These are phyloP conservation scores for Takifugu rubripes DNA, from an alignment of 2,797 vertebrate species.

Conservation along the genomic window DNA sequence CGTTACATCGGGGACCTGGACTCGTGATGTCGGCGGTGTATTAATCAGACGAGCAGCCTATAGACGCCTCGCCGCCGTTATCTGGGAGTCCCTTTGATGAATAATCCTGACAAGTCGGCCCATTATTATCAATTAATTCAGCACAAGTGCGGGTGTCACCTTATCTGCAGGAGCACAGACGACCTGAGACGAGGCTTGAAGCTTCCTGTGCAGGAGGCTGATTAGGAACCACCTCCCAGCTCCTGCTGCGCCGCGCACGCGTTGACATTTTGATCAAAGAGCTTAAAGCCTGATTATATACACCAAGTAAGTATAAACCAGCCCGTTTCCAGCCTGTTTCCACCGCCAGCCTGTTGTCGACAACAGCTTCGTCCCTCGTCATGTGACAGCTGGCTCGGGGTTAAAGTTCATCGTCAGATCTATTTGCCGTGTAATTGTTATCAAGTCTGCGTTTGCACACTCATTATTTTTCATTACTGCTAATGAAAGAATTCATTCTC, in stretches of 20 bases:
- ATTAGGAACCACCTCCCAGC: conserved; percentile 56
- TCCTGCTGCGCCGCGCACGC: conserved; percentile 30
- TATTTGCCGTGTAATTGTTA: no score
- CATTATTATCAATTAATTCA: conserved; percentile 62
- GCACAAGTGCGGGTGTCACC: conserved; percentile 43
- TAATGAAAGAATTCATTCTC: no score
- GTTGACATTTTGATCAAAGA: conserved; percentile 46
- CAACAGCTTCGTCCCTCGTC: background rate
- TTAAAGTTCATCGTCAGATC: no score
- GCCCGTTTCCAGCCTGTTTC: background rate
- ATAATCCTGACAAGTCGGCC: conserved; percentile 60
- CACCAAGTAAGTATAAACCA: conserved; percentile 9
- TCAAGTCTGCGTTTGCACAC: no score
- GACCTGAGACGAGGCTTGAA: conserved; percentile 34
- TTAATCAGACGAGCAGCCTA: conserved; percentile 42
- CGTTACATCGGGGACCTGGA: conserved; percentile 10
- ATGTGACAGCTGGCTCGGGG: background rate
- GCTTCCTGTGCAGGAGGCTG: conserved; percentile 46
- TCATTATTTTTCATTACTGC: no score
- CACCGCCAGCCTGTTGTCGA: background rate
- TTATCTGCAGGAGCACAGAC: conserved; percentile 47
- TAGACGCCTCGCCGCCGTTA: conserved; percentile 26
- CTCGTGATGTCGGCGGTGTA: conserved; percentile 23
- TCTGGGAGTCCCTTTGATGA: conserved; percentile 58
- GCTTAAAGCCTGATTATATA: conserved; percentile 23